Base-by-base conservation (phyloP, 2,888 invertebrate species). In the Cheilosia impressa region DNA sequence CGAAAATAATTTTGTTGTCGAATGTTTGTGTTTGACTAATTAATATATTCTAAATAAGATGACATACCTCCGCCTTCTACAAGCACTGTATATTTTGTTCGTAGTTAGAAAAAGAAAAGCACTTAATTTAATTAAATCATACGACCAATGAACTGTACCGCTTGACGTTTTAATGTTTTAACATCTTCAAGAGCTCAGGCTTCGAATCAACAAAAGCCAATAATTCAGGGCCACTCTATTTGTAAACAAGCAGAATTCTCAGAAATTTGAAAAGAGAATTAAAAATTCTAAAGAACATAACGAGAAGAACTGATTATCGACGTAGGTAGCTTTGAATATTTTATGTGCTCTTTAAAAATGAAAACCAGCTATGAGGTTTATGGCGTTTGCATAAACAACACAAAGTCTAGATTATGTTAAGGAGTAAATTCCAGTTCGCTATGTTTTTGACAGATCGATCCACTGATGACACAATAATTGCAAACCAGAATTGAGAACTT, bases 401-500 rank as follows among this genome's bases (percentile, higher is more conserved):
- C 7, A 34, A 19, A 19, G n/a, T 53, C 17, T 43, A 41, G 24
- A 22, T 66, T 41, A 65, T 34, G 63, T 15, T 53, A 41, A 22
- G 41, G 9, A 17, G 2, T 22, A 4, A 43, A 15, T 53, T 19
- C n/a, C 17, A 55, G 17, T 47, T 50, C 38, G 0, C 38, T 15
- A 38, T 38, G n/a, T 38, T 7, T 38, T 9, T 63, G 15, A 34
- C 9, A 38, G 22, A n/a, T 24, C 19, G 38, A 47, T 31, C 22
- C 24, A 65, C 4, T 41, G 41, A 43, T 66, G 66, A 53, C 53
- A 66, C 66, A 27, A 66, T 53, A 66, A 38, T 65, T 65, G 52
- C 22, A 52, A 65, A 55, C 52, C 15, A 65, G 65, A 65, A 52
- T 10, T 9, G 10, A 38, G 17, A 66, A 53, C 55, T 55, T 13